A percentile compares a stretch with the other conserved stretches of the same genome.
phyloP scores from a whole-genome alignment of 1,140 invertebrate genomes.

The Zaprionus africanus region DNA sequence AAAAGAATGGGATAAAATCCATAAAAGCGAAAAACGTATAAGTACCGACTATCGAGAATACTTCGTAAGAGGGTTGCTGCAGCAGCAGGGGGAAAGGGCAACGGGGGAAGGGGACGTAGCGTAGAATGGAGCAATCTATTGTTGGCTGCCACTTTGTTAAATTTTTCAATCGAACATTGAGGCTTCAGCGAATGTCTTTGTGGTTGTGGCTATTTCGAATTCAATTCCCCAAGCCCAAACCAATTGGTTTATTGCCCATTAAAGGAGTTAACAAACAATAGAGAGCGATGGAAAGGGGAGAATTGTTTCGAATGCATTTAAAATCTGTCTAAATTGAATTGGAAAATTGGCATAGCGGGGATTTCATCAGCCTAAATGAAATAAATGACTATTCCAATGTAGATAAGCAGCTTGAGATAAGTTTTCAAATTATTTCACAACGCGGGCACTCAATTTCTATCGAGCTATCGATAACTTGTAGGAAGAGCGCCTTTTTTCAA shows the following conservation, averaged over 20 bases:
- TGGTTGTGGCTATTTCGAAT: constrained; percentile 37
- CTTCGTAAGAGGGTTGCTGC: constrained; percentile 4
- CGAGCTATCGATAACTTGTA: constrained; percentile 15
- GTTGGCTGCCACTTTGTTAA: constrained; percentile 61
- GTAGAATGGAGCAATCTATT: constrained; percentile 45
- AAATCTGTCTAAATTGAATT: neutral
- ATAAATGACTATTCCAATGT: neutral
- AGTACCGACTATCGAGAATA: constrained; percentile 32
- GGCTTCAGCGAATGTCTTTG: constrained; percentile 39
- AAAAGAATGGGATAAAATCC: constrained; percentile 47
- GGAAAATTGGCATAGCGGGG: neutral
- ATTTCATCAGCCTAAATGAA: neutral
- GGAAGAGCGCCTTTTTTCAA: neutral
- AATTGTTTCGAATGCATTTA: constrained; percentile 7
- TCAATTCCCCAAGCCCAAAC: constrained; percentile 21
- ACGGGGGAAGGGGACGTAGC: neutral
- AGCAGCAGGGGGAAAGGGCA: neutral
- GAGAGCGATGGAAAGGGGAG: neutral
- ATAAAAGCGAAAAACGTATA: constrained; percentile 50
- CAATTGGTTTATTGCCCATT: constrained; percentile 19
- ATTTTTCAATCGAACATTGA: constrained; percentile 51
- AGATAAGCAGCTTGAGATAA: constrained; percentile 3
- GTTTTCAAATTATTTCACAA: constrained; percentile 27
- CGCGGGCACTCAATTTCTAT: constrained; percentile 3
- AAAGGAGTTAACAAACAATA: constrained; percentile 8